Conservation (phyloP, 2,888 invertebrate genomes). For the Acholoe squamosa region DNA sequence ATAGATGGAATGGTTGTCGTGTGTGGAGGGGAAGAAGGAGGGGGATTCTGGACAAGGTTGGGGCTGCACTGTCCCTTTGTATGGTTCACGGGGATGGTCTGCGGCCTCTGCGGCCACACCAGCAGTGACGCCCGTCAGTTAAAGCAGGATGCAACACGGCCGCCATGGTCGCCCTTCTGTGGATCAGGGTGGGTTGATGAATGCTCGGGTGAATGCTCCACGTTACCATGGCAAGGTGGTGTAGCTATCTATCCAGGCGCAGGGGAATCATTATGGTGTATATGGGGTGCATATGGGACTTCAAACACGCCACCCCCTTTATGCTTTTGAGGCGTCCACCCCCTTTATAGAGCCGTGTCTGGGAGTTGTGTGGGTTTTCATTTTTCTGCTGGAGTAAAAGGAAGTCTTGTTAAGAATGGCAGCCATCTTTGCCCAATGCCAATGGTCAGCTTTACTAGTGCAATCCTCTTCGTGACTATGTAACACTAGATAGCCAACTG, state of each 20-base stretch:
- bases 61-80: conserved; percentile 19
- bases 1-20: not conserved
- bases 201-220: not conserved
- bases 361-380: not conserved
- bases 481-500: not conserved
- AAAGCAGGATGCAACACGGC: not conserved
- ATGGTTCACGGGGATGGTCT: not conserved
- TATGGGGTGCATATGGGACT: too few species aligned
- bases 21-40: not conserved
- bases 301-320: too few species aligned
- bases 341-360: not conserved
- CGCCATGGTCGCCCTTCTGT: not conserved
- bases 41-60: not conserved
- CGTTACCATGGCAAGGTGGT: too few species aligned
- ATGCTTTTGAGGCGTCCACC: too few species aligned
- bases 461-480: not conserved
- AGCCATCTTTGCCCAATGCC: not conserved
- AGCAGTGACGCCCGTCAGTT: not conserved
- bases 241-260: too few species aligned
- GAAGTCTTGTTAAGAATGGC: not conserved
- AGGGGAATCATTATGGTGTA: too few species aligned
- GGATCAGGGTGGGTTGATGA: not conserved
- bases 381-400: not conserved
- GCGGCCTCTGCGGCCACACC: not conserved
- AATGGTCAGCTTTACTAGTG: not conserved